Percentiles rank a stretch among this genome's conserved stretches.
These are phyloP conservation scores for Triplophysa siluroides DNA, from an alignment of 2,113 vertebrate genomes.

Conservation along the genomic window DNA sequence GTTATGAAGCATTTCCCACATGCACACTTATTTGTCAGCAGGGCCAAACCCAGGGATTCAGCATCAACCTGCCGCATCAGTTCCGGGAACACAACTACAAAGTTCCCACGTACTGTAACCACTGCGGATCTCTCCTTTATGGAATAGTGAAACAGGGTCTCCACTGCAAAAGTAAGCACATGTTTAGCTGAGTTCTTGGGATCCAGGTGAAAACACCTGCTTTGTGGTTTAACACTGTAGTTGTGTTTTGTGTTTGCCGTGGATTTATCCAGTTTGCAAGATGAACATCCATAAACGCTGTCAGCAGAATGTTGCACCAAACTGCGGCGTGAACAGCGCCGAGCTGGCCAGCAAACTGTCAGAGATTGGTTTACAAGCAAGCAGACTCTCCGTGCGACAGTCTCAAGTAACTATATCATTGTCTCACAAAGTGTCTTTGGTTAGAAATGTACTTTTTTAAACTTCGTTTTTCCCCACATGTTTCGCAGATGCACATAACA, in stretches of 20 bases:
- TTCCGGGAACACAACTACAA: constrained; percentile 94
- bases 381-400: constrained; percentile 75
- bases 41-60: constrained; percentile 87
- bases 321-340: constrained; percentile 90
- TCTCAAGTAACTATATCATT: constrained; percentile 59
- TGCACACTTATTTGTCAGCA: constrained; percentile 56
- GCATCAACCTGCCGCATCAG: constrained; percentile 95
- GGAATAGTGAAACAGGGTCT: constrained; percentile 91
- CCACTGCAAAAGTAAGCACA: constrained; percentile 91
- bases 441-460: not conserved
- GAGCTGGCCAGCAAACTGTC: constrained; percentile 89
- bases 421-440: not conserved
- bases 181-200: not conserved
- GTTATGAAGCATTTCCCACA: not conserved
- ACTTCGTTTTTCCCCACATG: not conserved
- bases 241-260: not conserved
- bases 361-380: constrained; percentile 90
- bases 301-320: constrained; percentile 89
- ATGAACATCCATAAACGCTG: constrained; percentile 97
- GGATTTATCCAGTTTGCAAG: constrained; percentile 83
- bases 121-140: constrained; percentile 96
- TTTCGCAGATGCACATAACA: constrained; percentile 10
- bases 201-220: not conserved
- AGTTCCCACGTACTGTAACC: constrained; percentile 94
- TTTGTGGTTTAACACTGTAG: not conserved